Base-by-base conservation (phyloP, 2,888 invertebrate species). In the Phasia obesa region DNA sequence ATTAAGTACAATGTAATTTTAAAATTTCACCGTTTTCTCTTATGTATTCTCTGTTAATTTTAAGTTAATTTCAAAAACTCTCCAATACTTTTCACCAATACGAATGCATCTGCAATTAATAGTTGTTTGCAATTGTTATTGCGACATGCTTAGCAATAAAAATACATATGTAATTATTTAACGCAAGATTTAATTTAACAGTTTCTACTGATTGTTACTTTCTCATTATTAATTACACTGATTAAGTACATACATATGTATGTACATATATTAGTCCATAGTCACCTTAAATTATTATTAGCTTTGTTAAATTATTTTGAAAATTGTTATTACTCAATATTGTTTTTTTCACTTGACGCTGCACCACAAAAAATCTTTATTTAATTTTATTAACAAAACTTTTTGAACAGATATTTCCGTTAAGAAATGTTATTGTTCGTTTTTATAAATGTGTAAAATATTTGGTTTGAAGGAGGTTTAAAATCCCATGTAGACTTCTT, bases 401-500 rank as follows among this genome's bases (percentile, higher is more conserved):
- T n/a, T 53, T 53, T 21, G 9, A 55, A 17, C 7, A 6, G 5
- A 17, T 47, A 1, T 57, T 23, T 57, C 27, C 25, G 17, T 31
- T 27, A 23, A 44, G 38, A 49, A 57, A 38, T 75, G 17, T 42
- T 27, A 6, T 42, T 59, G 15, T 4, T 27, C n/a, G 15, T 44
- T 60, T 62, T 69, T 17, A 57, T 38, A 59, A 49, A 38, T 65
- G 55, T 53, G 6, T 25, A 25, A 70, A 70, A 55, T 70, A 55
- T 70, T 62, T 76, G 55, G 0, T 19, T 64, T 17, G 3, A 42
- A 49, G 19, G 44, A 74, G 38, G 4, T 42, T 53, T 42, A 47
- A 60, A 67, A 74, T 62, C 49, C 62, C 55, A 27, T 55, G 49
- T 44, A 47, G 55, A 57, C 67, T 79, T 83, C 62, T 76, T 83